phyloP scores from a whole-genome alignment of 2,888 invertebrate species.

The Campaea margaritaria region DNA sequence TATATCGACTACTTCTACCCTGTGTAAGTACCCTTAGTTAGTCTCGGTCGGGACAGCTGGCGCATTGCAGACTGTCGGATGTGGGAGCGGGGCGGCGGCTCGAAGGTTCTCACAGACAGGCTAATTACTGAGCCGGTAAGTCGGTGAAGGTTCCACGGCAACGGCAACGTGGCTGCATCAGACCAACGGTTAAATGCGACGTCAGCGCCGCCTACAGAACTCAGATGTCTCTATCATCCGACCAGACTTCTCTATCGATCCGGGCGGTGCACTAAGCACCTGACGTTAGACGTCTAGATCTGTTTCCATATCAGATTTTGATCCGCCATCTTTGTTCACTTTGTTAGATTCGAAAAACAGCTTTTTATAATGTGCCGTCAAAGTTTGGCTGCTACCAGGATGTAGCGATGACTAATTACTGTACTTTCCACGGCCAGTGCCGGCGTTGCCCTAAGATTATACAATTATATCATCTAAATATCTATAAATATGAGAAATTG shows the following conservation, averaged over 20 bases:
- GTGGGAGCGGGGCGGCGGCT: conserved; percentile 48
- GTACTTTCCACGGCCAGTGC: conserved; percentile 29
- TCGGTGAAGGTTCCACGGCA: conserved; percentile 81
- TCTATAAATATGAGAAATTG: not conserved
- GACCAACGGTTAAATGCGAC: conserved; percentile 70
- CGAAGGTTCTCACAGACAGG: conserved; percentile 70
- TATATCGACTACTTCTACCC: conserved; percentile 90
- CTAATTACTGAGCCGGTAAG: conserved; percentile 76
- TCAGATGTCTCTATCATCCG: conserved; percentile 67
- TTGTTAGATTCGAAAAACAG: conserved; percentile 19
- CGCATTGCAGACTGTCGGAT: conserved; percentile 65
- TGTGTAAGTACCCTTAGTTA: conserved; percentile 83
- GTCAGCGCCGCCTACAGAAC: conserved; percentile 76
- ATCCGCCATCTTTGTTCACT: conserved; percentile 30
- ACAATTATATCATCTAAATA: not conserved
- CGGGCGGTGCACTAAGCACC: conserved; percentile 69
- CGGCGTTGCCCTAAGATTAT: conserved; percentile 1
- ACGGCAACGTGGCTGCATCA: conserved; percentile 74
- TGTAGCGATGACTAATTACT: conserved; percentile 36
- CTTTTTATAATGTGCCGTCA: conserved; percentile 12
- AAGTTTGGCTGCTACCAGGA: conserved; percentile 23
- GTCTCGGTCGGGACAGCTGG: conserved; percentile 42
- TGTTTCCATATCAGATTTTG: conserved; percentile 33
- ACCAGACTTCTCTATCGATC: conserved; percentile 73
- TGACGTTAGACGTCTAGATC: conserved; percentile 51